Evolutionary conservation across 2,797 vertebrate genomes (phyloP).

Genomic region (Vultur gryphus): DNA sequence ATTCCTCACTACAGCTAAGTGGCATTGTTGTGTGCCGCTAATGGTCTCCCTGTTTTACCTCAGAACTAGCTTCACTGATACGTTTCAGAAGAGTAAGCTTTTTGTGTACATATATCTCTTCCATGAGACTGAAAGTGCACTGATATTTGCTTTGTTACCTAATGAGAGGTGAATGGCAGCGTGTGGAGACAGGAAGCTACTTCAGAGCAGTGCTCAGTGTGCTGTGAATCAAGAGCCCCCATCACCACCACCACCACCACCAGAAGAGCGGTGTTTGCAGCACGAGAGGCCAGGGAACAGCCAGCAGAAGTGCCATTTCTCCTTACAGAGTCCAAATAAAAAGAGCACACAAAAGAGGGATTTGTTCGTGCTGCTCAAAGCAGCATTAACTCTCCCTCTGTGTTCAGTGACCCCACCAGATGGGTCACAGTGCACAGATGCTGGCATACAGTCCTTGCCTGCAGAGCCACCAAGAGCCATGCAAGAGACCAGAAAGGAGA

Average conservation of each 20-base stretch:
- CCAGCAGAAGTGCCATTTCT: background rate
- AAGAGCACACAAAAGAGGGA: background rate
- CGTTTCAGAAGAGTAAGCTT: background rate
- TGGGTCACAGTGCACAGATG: background rate
- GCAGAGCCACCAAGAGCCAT: background rate
- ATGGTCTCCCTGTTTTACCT: background rate
- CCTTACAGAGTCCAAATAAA: background rate
- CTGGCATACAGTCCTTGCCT: background rate
- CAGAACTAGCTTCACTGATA: background rate
- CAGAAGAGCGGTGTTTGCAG: background rate
- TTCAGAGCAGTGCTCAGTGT: background rate
- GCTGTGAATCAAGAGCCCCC: background rate
- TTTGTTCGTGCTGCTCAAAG: background rate
- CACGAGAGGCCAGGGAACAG: background rate
- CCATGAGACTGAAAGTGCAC: background rate
- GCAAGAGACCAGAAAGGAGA: background rate
- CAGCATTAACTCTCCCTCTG: background rate
- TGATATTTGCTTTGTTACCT: background rate
- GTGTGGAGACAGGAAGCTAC: background rate
- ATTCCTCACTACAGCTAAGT: background rate
- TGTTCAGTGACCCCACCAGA: background rate
- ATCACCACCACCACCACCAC: background rate
- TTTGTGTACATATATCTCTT: fast-evolving
- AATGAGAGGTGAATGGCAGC: fast-evolving
- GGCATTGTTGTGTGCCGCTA: background rate